Evolutionary conservation across 2,888 invertebrate genomes (phyloP).

Genomic region (Marasmarcha lunaedactyla): DNA sequence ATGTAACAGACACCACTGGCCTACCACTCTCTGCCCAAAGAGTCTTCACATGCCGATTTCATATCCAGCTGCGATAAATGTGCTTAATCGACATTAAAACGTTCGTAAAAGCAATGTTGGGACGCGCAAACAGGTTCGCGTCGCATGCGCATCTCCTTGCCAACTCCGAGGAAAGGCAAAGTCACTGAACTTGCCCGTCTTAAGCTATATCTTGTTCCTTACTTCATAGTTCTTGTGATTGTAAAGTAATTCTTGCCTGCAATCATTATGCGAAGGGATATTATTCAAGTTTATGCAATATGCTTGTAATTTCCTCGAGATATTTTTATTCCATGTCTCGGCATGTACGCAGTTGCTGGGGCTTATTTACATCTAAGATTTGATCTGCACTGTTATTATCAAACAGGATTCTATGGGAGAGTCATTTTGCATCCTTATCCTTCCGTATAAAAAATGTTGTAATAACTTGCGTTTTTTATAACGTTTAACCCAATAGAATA

Average conservation of each 20-base stretch:
- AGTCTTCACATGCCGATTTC: slow-evolving; percentile 37
- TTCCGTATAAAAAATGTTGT: too few species aligned
- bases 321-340: not conserved
- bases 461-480: too few species aligned
- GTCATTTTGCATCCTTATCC: too few species aligned
- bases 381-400: too few species aligned
- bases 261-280: slow-evolving; percentile 23
- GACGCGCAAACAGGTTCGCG: slow-evolving; percentile 60
- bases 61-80: slow-evolving; percentile 21
- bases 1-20: slow-evolving; percentile 53
- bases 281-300: slow-evolving; percentile 5
- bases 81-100: slow-evolving; percentile 35
- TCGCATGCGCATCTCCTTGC: slow-evolving; percentile 58
- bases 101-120: slow-evolving; percentile 36
- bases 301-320: not conserved
- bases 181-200: slow-evolving; percentile 64
- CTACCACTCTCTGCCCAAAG: slow-evolving; percentile 35
- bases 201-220: slow-evolving; percentile 49
- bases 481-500: too few species aligned
- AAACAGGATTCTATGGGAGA: too few species aligned
- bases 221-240: slow-evolving; percentile 61
- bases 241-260: slow-evolving; percentile 44
- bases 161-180: slow-evolving; percentile 54
- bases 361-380: too few species aligned
- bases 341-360: not conserved